Evolutionary conservation across 2,113 vertebrate species (phyloP), one percentile per base, ranked within the genome.

Genomic region (Accipiter virgatus): DNA sequence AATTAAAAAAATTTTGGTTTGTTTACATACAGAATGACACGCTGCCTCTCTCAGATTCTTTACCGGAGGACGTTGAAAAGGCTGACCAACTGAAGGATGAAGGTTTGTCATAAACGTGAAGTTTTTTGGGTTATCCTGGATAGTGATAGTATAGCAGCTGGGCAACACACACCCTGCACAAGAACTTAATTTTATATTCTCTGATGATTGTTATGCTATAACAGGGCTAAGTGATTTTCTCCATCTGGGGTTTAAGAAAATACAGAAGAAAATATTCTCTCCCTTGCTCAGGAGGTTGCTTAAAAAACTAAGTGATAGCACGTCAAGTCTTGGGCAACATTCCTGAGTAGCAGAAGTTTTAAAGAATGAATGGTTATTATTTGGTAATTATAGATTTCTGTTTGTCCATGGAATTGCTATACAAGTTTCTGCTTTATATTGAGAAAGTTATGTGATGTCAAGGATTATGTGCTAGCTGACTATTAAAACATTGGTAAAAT

Each of bases 41-140:
- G 89, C 53, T 98, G 67, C 98, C 98, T 42, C 93, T 98, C 73
- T 98, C 99, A 71, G 98, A 98, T 96, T 98, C 98, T 17, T 98
- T 98, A 86, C 98, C 99, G 78, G 99, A 99, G 95, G 98, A 99
- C 59, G 96, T 98, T 13, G 99, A 98, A 91, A 98, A 99, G 97
- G 99, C 99, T 40, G 99, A 99, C 91, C 99, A 99, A 70, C 98
- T 99, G 40, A 99, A 99, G 96, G 99, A 99, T 88, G 99, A 99
- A 99, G 99, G 99, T 99, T 97, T 95, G 90, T 97, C 70, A 92
- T 55, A 90, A 80, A 89, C 19, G 56, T 29, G 12, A 70, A 59
- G 8, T 38, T 55, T 72, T 85, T 52, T 14, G 10, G 6, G 9
- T 66, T 77, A 62, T 29, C 10, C 2, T 70, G 31, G 7, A 21